A percentile compares a stretch with the other conserved stretches of the same genome.
Conservation (phyloP, 1,140 invertebrate species). For the Rhopalosiphum padi region DNA sequence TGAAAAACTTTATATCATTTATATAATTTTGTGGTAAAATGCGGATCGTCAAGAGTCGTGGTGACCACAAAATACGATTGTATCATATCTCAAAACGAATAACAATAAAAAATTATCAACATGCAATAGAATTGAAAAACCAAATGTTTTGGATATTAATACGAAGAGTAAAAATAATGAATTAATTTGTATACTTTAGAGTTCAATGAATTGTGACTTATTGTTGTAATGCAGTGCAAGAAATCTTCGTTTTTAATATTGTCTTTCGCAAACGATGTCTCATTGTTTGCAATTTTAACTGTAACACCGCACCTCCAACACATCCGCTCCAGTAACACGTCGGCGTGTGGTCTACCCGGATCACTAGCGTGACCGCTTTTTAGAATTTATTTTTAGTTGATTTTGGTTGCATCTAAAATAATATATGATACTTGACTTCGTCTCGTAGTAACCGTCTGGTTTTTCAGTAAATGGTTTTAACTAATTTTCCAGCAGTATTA, state of each 20-base stretch:
- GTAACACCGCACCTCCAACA: not conserved
- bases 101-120: not conserved
- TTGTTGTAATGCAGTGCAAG: not conserved
- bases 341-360: constrained; percentile 1
- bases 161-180: not conserved
- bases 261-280: constrained; percentile 22
- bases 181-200: not conserved
- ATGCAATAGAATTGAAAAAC: not conserved
- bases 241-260: not conserved
- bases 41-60: not conserved
- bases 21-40: not conserved
- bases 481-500: not conserved
- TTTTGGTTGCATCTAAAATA: not conserved
- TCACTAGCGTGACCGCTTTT: not conserved
- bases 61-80: not conserved
- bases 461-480: not conserved
- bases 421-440: not conserved
- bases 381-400: not conserved
- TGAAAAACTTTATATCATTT: not conserved
- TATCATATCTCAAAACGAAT: not conserved
- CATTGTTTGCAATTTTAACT: constrained; percentile 33
- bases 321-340: constrained; percentile 16
- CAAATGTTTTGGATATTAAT: not conserved
- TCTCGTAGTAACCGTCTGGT: not conserved
- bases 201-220: constrained; percentile 1